Evolutionary conservation across 2,888 invertebrate species (phyloP), one percentile per base, ranked within the genome.

Genomic region (Drosophila testacea): DNA sequence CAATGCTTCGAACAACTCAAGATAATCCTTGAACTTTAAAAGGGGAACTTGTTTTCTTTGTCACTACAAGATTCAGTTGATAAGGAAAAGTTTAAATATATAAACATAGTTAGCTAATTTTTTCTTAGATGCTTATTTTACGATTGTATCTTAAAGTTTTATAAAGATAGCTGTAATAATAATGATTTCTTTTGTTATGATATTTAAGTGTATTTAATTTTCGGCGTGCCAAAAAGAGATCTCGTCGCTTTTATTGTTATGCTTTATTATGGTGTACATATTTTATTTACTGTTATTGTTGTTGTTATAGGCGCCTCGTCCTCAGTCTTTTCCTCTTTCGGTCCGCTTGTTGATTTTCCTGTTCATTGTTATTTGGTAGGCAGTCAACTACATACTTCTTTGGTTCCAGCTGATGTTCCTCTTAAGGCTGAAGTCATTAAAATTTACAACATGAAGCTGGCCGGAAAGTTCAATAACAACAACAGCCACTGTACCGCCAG

Each of bases 351-450:
- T 73, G 55, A 42, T 44, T 63, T 68, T 46, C 27, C 48, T 42
- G 30, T 44, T 69, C 22, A 57, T 61, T 65, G 60, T 61, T 69
- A 73, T 68, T 72, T 56, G 22, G 16, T 36, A 60, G 64, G 36
- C 61, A 38, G 36, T 46, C 42, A 30, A 44, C 16, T 46, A 22
- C 36, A 36, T 46, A 22, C 36, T 44, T 22, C 16, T 9, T 2
- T 50, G 41, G 62, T 44, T 62, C n/a, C 56, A 44, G 34, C 48
- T 30, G 57, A 52, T 39, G 48, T 38, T 64, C 46, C 46, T 63
- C 36, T 16, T 34, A 11, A 34, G 47, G 39, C 22, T 41, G 61
- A 54, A 79, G 67, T 74, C 82, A 69, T 82, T 84, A 82, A 81
- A 81, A 79, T 77, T 72, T 68, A 68, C 50, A 84, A 74, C 77